A percentile compares a stretch with the other conserved stretches of the same genome.
Evolutionary conservation across 2,113 vertebrate species (phyloP).

Genomic region (Myocastor coypus): DNA sequence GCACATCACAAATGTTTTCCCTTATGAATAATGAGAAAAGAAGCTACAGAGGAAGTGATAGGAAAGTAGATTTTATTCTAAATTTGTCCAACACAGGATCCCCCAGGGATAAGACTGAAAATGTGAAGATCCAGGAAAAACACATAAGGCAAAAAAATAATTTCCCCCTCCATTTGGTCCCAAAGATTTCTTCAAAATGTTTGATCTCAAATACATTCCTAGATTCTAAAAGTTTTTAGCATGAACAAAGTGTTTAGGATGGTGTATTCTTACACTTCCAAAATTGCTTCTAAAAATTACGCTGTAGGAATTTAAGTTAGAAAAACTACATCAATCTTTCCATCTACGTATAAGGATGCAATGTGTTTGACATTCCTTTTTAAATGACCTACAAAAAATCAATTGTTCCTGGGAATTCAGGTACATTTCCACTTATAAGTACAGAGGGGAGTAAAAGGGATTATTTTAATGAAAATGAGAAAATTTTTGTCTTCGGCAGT

Average conservation of each 20-base stretch:
- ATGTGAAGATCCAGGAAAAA: conserved; percentile 46
- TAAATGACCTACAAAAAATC: conserved; percentile 78
- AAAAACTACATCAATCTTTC: conserved; percentile 55
- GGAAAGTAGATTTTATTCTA: conserved; percentile 70
- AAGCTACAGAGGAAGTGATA: conserved; percentile 50
- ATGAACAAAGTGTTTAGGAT: conserved; percentile 52
- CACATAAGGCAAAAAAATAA: not conserved
- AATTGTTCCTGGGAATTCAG: conserved; percentile 71
- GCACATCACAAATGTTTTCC: conserved; percentile 34
- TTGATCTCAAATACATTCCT: conserved; percentile 55
- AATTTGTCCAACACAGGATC: conserved; percentile 48
- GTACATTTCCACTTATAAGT: conserved; percentile 58
- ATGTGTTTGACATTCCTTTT: conserved; percentile 75
- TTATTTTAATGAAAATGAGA: conserved; percentile 53
- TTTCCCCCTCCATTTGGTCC: not conserved
- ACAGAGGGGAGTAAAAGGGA: conserved; percentile 62
- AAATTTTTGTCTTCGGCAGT: conserved; percentile 20
- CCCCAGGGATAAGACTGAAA: conserved; percentile 58
- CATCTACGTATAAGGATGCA: not conserved
- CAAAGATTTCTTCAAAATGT: conserved; percentile 68
- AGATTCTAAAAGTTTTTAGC: conserved; percentile 62
- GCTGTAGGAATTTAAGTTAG: conserved; percentile 54
- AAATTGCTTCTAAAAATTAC: conserved; percentile 53
- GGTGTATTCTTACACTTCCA: conserved; percentile 22
- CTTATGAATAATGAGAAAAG: conserved; percentile 53